Percentiles rank a stretch among this genome's conserved stretches.
Evolutionary conservation across 2,797 vertebrate genomes (phyloP).

Genomic region (Neoniphon sammara): DNA sequence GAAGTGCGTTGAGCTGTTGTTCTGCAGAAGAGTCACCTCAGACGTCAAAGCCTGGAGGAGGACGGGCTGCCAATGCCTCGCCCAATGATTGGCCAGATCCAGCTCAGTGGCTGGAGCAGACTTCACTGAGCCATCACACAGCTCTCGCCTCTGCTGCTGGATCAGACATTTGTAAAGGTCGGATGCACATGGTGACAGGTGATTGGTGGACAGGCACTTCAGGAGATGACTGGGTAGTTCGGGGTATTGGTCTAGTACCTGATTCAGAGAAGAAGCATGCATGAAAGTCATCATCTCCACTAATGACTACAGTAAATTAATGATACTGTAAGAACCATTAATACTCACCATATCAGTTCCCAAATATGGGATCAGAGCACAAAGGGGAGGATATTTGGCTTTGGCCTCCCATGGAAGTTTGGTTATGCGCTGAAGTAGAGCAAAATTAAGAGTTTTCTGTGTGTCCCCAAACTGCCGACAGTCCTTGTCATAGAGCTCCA

Average conservation of each 20-base stretch:
- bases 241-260: conserved; percentile 84
- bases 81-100: conserved; percentile 82
- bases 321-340: not conserved
- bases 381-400: conserved; percentile 86
- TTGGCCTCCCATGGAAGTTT: conserved; percentile 88
- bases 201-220: conserved; percentile 89
- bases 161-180: conserved; percentile 88
- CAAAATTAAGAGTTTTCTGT: conserved; percentile 77
- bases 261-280: conserved; percentile 22
- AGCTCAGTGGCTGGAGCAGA: conserved; percentile 53
- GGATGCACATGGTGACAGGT: conserved; percentile 84
- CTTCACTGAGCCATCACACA: conserved; percentile 25
- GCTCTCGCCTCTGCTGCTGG: conserved; percentile 81
- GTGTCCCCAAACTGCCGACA: conserved; percentile 79
- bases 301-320: not conserved
- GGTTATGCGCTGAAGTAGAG: conserved; percentile 80
- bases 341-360: conserved; percentile 84
- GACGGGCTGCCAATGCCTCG: conserved; percentile 79
- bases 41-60: conserved; percentile 85
- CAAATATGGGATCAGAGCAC: conserved; percentile 85
- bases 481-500: conserved; percentile 87
- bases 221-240: conserved; percentile 86
- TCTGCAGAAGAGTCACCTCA: conserved; percentile 83
- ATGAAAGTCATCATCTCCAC: conserved; percentile 12
- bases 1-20: conserved; percentile 82